Evolutionary conservation across 1,140 invertebrate genomes (phyloP), one percentile per base, ranked within the genome.

Genomic region (Drosophila lacteicornis): DNA sequence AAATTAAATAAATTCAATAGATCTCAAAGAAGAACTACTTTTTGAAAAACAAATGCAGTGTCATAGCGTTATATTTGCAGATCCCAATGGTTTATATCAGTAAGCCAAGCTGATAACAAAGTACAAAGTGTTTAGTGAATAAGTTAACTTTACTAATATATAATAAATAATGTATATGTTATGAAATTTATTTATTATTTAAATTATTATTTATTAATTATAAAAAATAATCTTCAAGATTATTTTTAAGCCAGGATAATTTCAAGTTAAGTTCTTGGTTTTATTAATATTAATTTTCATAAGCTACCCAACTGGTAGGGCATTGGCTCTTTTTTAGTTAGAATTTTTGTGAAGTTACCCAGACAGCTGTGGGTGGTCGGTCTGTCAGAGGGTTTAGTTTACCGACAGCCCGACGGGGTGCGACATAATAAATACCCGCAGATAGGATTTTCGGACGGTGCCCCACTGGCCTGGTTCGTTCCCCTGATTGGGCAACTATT

Each of bases 391-490:
- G 12, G 50, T 7, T 53, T 53, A 36, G 50, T 53, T 53, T 53
- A 53, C 50, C 11, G 50, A 36, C 30, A 7, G 33, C 36, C 30
- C 50, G n/a, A 53, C 11, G 30, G 51, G 30, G 51, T 53, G 51
- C 30, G 30, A 53, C 51, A 53, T 53, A 36, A 36, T 53, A 51
- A 51, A 53, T 53, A 36, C 12, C 51, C 51, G 12, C 36, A 53
- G 51, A 53, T 53, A 53, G 17, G 51, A 53, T 36, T 19, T 36
- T 53, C 12, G 30, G 30, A 36, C 30, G 50, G 50, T 53, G 50
- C 6, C 50, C 50, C 50, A 36, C 50, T 36, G 49, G n/a, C 49
- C n/a, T 15, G n/a, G 47, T 50, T 50, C 7, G 1, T 25, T 3
- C 1, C 2, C 13, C 13, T 8, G 22, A 15, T 49, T 9, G 50